Evolutionary conservation across 2,888 invertebrate genomes (phyloP).

Genomic region (Entomobrya proxima): DNA sequence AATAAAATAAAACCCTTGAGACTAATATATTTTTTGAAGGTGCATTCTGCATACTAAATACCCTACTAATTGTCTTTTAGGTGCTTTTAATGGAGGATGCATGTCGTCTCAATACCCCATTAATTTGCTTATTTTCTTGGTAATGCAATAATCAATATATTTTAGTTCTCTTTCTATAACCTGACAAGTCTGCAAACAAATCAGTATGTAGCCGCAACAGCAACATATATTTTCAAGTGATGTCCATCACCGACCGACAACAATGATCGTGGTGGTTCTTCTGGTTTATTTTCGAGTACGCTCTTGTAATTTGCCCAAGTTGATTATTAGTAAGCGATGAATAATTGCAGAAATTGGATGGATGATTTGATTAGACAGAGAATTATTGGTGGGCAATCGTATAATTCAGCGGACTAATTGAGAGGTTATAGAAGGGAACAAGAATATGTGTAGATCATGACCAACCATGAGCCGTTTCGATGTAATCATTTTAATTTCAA

Average conservation of each 20-base stretch:
- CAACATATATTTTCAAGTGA: background rate
- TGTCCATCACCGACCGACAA: background rate
- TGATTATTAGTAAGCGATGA: conserved; percentile 35
- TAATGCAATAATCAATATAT: background rate
- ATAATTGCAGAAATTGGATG: conserved; percentile 56
- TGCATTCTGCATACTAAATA: conserved; percentile 18
- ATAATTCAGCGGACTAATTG: conserved; percentile 60
- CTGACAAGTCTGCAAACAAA: background rate
- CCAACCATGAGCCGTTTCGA: conserved; percentile 44
- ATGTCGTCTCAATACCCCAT: conserved; percentile 6
- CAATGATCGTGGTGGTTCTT: conserved; percentile 10
- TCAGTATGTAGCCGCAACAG: background rate
- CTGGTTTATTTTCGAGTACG: conserved; percentile 44
- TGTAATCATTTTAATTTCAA: conserved; percentile 9
- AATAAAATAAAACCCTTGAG: conserved; percentile 22
- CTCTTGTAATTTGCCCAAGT: conserved; percentile 46
- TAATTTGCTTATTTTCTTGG: background rate
- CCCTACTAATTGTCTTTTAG: conserved; percentile 33
- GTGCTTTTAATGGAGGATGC: conserved; percentile 47
- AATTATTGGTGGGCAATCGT: conserved; percentile 60
- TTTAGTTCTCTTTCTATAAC: background rate
- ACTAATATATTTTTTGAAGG: conserved; percentile 19
- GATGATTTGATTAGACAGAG: conserved; percentile 46
- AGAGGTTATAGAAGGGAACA: conserved; percentile 15
- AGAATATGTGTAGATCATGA: conserved; percentile 3